phyloP scores from a whole-genome alignment of 2,888 invertebrate species.

The Antheraea assamensis region DNA sequence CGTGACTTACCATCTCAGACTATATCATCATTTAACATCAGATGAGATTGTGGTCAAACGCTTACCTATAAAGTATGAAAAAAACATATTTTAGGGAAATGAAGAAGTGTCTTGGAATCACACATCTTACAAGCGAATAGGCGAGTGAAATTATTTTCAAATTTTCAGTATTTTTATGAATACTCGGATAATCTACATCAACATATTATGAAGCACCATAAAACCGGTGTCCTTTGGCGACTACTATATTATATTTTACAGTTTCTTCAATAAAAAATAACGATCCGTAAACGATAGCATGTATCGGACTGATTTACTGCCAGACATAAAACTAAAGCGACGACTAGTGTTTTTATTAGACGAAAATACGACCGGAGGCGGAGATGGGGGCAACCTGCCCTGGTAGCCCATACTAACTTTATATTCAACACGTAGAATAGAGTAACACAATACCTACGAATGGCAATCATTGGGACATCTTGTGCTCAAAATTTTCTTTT shows the following conservation, averaged over 20 bases:
- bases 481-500: background rate
- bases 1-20: no score
- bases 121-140: no score
- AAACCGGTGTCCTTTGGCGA: background rate
- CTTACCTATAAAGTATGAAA: no score
- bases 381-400: background rate
- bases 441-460: no score
- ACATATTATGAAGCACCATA: background rate
- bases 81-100: no score
- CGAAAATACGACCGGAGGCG: constrained; percentile 2
- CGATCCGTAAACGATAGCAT: constrained; percentile 27
- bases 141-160: background rate
- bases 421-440: no score
- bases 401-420: background rate
- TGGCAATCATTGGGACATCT: background rate
- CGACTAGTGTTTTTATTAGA: constrained; percentile 7
- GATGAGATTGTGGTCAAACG: no score
- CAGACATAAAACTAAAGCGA: constrained; percentile 27
- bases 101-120: no score
- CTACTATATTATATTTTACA: constrained; percentile 10
- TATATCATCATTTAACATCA: no score
- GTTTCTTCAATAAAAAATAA: constrained; percentile 31
- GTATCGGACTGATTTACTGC: constrained; percentile 27
- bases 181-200: background rate
- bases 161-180: background rate